Base-by-base conservation (phyloP, 2,888 invertebrate species). In the Eupeodes luniger region DNA sequence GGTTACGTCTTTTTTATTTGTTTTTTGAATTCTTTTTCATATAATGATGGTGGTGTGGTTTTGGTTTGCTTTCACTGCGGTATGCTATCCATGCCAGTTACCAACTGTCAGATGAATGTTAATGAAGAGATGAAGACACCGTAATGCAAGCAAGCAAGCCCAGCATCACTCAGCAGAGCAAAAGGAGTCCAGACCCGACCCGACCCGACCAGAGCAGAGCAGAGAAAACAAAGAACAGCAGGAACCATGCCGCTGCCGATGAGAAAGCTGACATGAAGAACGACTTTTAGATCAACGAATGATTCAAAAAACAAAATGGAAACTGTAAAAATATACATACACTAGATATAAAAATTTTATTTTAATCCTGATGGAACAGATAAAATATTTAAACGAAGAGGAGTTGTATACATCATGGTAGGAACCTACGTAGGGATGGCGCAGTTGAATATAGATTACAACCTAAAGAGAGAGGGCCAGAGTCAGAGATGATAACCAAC, bases 41-140 rank as follows among this genome's bases (percentile, higher is more conserved):
- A 55, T 66, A 78, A 67, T 59, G 72, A 53, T 61, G 83, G 34
- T 74, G 59, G 61, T 36, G 64, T 59, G 72, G 72, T 59, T 72
- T 64, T 47, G 77, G 44, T 47, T 59, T 36, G 59, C 51, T 67
- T 81, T 69, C 57, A 55, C 67, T 67, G 47, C 36, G 49, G 57
- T 64, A 27, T 77, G 53, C 70, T 51, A 64, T 57, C 62, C 53
- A 77, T 62, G 80, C 49, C 74, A 66, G 66, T 64, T 77, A 62
- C 64, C 70, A 47, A 72, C 72, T 57, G 57, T 57, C 77, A 72
- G 72, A 66, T 66, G 64, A 82, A 82, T 82, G 62, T 66, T 70
- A 82, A 82, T 72, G 55, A 69, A 76, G 81, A 70, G 77, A 82
- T 72, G 55, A 69, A 76, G 81, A 70, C 64, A 49, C 10, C 36